Conservation (phyloP, 2,888 invertebrate species). For the Patella pellucida region DNA sequence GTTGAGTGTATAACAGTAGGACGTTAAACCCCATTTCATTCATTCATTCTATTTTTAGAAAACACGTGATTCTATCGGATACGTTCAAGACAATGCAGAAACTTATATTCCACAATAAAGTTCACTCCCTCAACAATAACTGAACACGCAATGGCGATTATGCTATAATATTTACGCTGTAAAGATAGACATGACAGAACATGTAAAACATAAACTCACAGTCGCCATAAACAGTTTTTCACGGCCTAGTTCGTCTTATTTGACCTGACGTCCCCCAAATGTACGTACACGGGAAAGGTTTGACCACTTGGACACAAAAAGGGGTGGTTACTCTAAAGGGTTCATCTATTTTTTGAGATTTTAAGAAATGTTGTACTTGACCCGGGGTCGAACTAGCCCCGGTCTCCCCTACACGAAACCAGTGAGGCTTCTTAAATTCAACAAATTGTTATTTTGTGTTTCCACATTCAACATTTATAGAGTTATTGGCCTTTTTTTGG, state of each 20-base stretch:
- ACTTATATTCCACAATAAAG: slow-evolving; percentile 6
- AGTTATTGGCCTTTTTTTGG: no score
- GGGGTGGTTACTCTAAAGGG: slow-evolving; percentile 11
- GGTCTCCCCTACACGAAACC: not conserved
- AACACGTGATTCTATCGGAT: not conserved
- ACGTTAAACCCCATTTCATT: not conserved
- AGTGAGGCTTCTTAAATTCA: no score
- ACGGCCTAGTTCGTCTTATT: no score
- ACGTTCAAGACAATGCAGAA: slow-evolving; percentile 8
- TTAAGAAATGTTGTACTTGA: not conserved
- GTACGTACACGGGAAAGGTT: no score
- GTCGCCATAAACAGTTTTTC: no score
- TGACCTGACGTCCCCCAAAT: no score
- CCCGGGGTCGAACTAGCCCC: not conserved
- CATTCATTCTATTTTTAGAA: slow-evolving; percentile 8
- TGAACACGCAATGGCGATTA: slow-evolving; percentile 2
- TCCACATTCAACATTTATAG: no score
- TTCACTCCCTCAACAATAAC: slow-evolving; percentile 13
- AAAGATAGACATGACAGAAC: slow-evolving; percentile 14
- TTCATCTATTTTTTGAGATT: slow-evolving; percentile 9
- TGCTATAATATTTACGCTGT: slow-evolving; percentile 6
- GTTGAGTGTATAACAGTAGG: no score
- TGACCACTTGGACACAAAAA: slow-evolving; percentile 5
- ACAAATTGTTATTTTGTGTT: no score
- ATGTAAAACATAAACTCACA: no score